Evolutionary conservation across 2,113 vertebrate genomes (phyloP).

Genomic region (Elanus axillaris): DNA sequence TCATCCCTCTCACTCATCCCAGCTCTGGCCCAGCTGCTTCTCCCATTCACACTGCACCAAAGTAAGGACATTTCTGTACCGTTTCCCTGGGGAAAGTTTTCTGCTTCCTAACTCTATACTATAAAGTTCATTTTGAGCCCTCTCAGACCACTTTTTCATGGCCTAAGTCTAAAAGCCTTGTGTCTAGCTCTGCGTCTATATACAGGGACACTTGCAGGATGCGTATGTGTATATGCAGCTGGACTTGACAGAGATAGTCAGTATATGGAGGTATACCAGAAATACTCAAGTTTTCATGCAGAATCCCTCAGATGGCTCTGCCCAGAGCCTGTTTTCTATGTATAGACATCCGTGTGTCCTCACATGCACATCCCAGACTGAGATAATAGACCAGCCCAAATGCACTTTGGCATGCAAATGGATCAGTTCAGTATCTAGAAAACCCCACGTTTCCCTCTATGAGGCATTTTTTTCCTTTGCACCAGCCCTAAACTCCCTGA

Average conservation of each 20-base stretch:
- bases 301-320: neutral
- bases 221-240: neutral
- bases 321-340: neutral
- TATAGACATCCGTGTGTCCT: neutral
- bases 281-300: neutral
- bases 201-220: neutral
- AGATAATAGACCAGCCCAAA: neutral
- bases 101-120: neutral
- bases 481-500: too few relatives aligned
- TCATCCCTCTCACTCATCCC: neutral
- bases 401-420: neutral
- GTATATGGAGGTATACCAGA: neutral
- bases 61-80: neutral
- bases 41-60: neutral
- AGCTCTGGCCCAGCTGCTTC: neutral
- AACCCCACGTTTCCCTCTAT: neutral
- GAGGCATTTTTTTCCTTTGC: neutral
- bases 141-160: neutral
- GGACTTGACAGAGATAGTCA: neutral
- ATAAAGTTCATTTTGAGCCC: neutral
- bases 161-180: neutral
- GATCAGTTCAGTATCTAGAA: neutral
- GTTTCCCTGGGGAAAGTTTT: neutral
- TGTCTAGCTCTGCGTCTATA: neutral
- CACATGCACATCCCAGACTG: fast-evolving